Conservation (phyloP, 2,888 invertebrate genomes). For the Ennomos quercinarius region DNA sequence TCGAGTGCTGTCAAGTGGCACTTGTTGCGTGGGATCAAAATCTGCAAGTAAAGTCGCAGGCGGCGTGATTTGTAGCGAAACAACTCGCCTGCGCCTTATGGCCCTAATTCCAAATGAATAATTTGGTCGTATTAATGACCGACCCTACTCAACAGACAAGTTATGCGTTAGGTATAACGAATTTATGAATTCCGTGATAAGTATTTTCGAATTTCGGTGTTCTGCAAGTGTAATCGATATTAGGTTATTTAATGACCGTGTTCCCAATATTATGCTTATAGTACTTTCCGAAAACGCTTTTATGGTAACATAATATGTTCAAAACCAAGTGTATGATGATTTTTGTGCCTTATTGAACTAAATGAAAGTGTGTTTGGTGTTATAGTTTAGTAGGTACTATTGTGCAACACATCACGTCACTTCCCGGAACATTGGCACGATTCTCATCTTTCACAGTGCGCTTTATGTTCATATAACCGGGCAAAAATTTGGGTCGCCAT, state of each 20-base stretch:
- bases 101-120: conserved; percentile 50
- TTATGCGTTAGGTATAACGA: neutral
- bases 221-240: neutral
- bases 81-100: conserved; percentile 50
- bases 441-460: conserved; percentile 65
- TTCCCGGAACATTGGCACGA: conserved; percentile 68
- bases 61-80: conserved; percentile 67
- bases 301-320: too few relatives aligned
- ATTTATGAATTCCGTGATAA: neutral
- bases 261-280: too few relatives aligned
- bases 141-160: conserved; percentile 16
- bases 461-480: conserved; percentile 48
- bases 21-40: conserved; percentile 74
- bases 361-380: neutral
- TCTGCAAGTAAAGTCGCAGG: conserved; percentile 60
- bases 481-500: conserved; percentile 64
- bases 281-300: too few relatives aligned
- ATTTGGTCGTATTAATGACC: conserved; percentile 33
- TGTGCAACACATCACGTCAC: conserved; percentile 44
- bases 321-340: too few relatives aligned
- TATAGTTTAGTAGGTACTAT: conserved; percentile 28
- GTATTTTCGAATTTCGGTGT: neutral
- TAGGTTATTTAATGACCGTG: too few relatives aligned
- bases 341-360: too few relatives aligned
- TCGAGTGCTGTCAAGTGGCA: conserved; percentile 60